A percentile compares a stretch with the other conserved stretches of the same genome.
These are phyloP conservation scores for Operophtera brumata DNA, from an alignment of 2,888 invertebrate genomes.

Conservation along the genomic window DNA sequence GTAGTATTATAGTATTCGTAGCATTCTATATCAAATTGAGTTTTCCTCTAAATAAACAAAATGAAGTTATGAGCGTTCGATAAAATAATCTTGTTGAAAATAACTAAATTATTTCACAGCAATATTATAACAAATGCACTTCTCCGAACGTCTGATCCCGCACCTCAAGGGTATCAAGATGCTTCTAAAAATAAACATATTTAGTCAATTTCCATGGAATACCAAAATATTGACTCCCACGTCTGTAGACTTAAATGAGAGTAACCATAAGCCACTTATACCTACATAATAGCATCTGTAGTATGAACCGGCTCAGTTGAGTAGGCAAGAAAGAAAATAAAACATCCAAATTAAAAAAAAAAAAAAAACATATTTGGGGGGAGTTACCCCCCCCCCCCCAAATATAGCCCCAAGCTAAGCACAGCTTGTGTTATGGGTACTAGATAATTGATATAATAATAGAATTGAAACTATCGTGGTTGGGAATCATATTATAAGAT, in stretches of 20 bases:
- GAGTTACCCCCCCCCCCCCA: too few species aligned
- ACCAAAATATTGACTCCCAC: conserved; percentile 9
- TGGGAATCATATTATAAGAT: too few species aligned
- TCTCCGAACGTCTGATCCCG: background rate
- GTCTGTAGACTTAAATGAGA: background rate
- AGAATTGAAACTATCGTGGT: too few species aligned
- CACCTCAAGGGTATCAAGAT: conserved; percentile 1
- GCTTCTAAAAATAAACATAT: conserved; percentile 14
- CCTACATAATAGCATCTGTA: background rate
- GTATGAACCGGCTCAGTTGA: background rate
- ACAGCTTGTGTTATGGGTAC: too few species aligned
- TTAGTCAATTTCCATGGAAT: conserved; percentile 5
- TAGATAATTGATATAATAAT: too few species aligned
- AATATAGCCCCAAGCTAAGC: too few species aligned
- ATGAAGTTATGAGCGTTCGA: background rate
- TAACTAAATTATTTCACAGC: background rate
- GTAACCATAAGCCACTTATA: background rate
- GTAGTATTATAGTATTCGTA: too few species aligned
- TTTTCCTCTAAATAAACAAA: background rate
- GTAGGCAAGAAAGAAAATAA: too few species aligned
- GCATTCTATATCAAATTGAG: too few species aligned
- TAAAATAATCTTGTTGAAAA: background rate
- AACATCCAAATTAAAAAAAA: too few species aligned
- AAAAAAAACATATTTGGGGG: too few species aligned
- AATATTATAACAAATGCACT: conserved; percentile 10